Percentiles rank a stretch among this genome's conserved stretches.
These are phyloP conservation scores for Trinectes maculatus DNA, from an alignment of 2,113 vertebrate genomes.

Conservation along the genomic window DNA sequence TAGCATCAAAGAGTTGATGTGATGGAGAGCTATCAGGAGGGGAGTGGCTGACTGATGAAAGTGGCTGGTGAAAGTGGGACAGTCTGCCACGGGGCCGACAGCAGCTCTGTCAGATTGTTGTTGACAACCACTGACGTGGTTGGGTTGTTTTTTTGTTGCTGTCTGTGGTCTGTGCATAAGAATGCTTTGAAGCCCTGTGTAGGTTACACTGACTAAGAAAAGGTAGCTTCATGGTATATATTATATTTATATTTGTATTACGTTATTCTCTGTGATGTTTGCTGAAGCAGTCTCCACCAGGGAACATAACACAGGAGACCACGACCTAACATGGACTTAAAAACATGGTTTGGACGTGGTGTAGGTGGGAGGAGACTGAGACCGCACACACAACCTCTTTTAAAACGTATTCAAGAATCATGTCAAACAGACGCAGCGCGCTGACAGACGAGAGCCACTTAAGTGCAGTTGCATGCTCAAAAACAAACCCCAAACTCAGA, in stretches of 20 bases:
- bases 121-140: slow-evolving; percentile 20
- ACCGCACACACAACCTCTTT: too few relatives aligned
- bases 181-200: slow-evolving; percentile 6
- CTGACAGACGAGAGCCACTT: too few relatives aligned
- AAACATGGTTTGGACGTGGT: not conserved
- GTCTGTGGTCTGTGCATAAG: slow-evolving; percentile 18
- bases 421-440: too few relatives aligned
- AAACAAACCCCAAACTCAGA: not conserved
- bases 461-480: not conserved
- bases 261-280: too few relatives aligned
- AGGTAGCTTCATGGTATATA: too few relatives aligned
- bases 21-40: slow-evolving; percentile 65
- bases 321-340: not conserved
- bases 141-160: not conserved
- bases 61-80: slow-evolving; percentile 46
- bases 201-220: not conserved
- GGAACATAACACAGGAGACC: not conserved
- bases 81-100: slow-evolving; percentile 59
- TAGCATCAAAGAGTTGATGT: slow-evolving; percentile 58
- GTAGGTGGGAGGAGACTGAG: not conserved
- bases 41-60: slow-evolving; percentile 49
- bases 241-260: too few relatives aligned
- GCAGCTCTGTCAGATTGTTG: slow-evolving; percentile 38
- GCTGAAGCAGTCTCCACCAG: too few relatives aligned
- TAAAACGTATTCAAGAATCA: not conserved